Conservation (phyloP, 1,140 invertebrate species). For the Linepithema humile region DNA sequence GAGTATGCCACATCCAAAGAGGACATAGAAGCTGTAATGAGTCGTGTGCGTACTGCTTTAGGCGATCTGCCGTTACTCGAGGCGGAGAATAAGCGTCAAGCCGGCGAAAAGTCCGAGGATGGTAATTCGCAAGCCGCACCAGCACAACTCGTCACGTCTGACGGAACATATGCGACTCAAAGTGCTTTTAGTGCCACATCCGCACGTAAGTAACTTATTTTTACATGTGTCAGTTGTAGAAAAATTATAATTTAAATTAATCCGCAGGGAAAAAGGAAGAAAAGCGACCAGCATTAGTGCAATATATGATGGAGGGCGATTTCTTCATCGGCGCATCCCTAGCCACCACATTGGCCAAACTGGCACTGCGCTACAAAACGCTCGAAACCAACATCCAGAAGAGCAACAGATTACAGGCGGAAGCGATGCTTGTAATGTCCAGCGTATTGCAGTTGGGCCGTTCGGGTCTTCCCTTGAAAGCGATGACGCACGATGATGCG, state of each 20-base stretch:
- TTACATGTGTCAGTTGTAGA: background rate
- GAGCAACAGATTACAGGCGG: conserved; percentile 90
- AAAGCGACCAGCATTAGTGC: conserved; percentile 91
- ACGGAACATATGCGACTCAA: conserved; percentile 99
- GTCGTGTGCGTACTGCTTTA: conserved; percentile 90
- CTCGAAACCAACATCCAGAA: conserved; percentile 86
- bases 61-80: conserved; percentile 96
- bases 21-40: conserved; percentile 93
- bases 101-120: conserved; percentile 87
- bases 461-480: conserved; percentile 87
- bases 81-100: conserved; percentile 91
- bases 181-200: conserved; percentile 95
- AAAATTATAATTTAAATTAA: conserved; percentile 14
- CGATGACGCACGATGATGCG: conserved; percentile 97
- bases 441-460: conserved; percentile 93
- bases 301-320: conserved; percentile 97
- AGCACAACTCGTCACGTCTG: conserved; percentile 94
- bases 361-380: conserved; percentile 91
- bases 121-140: conserved; percentile 79
- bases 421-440: conserved; percentile 95
- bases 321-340: conserved; percentile 98
- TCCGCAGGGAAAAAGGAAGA: conserved; percentile 86
- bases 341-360: conserved; percentile 95
- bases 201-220: conserved; percentile 63
- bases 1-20: conserved; percentile 94